phyloP scores from a whole-genome alignment of 92 coral and sea anemone species.

The Desmophyllum pertusum region DNA sequence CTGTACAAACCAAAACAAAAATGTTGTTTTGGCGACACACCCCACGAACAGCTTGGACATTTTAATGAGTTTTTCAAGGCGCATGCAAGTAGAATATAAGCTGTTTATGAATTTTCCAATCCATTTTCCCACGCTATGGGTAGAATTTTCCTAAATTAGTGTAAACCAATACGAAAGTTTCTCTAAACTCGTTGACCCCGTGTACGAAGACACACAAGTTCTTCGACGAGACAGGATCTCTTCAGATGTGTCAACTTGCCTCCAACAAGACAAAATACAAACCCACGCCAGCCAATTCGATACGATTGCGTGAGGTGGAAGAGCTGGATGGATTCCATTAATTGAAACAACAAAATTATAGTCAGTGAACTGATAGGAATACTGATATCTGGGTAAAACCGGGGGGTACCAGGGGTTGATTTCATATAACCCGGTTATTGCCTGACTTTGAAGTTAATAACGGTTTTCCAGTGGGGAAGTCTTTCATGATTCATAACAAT shows the following conservation, averaged over 20 bases:
- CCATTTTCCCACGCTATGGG: constrained; percentile 7
- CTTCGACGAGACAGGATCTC: not conserved
- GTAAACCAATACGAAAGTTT: constrained; percentile 2
- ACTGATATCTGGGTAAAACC: not conserved
- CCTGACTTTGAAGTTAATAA: not conserved
- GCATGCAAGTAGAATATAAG: not conserved
- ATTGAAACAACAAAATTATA: not conserved
- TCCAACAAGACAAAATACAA: constrained; percentile 6
- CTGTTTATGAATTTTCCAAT: not conserved
- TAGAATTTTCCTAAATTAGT: not conserved
- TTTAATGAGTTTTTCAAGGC: not conserved
- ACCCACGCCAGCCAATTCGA: not conserved
- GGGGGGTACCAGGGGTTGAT: not conserved
- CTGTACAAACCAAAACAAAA: not conserved
- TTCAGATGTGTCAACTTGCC: not conserved
- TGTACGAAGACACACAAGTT: not conserved
- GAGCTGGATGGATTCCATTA: not conserved
- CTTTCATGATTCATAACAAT: not conserved
- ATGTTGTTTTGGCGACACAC: not conserved
- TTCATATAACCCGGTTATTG: not conserved
- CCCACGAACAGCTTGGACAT: not conserved
- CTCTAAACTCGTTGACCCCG: not conserved
- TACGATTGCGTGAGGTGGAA: not conserved
- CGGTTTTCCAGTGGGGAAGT: not conserved
- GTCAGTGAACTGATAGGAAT: not conserved